Evolutionary conservation across 2,888 invertebrate genomes (phyloP).

Genomic region (Lacanobia oleracea): DNA sequence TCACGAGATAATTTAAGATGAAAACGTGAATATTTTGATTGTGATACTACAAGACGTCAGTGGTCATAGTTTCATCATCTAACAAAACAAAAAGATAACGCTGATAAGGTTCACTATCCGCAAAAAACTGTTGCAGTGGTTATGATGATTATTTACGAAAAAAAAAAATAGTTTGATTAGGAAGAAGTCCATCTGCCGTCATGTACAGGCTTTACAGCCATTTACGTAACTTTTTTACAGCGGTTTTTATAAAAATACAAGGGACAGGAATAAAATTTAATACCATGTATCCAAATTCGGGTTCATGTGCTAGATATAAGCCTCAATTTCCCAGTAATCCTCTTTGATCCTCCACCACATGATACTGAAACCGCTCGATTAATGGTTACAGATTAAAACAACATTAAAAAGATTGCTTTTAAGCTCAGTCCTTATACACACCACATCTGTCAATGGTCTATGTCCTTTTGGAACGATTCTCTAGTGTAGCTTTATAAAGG

Average conservation of each 20-base stretch:
- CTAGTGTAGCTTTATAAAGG: conserved; percentile 20
- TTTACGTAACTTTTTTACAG: background rate
- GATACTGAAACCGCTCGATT: conserved; percentile 65
- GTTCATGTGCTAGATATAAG: conserved; percentile 18
- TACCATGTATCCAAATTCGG: conserved; percentile 11
- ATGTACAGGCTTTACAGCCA: background rate
- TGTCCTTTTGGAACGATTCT: conserved; percentile 45
- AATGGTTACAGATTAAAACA: conserved; percentile 58
- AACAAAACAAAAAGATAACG: conserved; percentile 12
- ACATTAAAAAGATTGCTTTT: conserved; percentile 52
- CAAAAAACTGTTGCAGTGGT: background rate
- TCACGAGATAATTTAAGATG: conserved; percentile 34
- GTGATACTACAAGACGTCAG: conserved; percentile 3
- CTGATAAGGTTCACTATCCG: conserved; percentile 2
- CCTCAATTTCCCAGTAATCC: conserved; percentile 47
- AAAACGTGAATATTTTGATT: conserved; percentile 37
- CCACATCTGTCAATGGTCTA: conserved; percentile 43
- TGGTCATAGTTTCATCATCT: conserved; percentile 24
- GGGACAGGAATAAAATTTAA: conserved; percentile 13
- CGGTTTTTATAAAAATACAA: conserved; percentile 2
- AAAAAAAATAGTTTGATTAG: conserved; percentile 9
- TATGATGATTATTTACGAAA: background rate
- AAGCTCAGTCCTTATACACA: conserved; percentile 29
- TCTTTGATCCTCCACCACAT: conserved; percentile 62
- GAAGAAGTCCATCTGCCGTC: background rate